These are phyloP conservation scores for Platyrinchus mystaceus DNA, from an alignment of 2,797 vertebrate genomes.

Conservation along the genomic window DNA sequence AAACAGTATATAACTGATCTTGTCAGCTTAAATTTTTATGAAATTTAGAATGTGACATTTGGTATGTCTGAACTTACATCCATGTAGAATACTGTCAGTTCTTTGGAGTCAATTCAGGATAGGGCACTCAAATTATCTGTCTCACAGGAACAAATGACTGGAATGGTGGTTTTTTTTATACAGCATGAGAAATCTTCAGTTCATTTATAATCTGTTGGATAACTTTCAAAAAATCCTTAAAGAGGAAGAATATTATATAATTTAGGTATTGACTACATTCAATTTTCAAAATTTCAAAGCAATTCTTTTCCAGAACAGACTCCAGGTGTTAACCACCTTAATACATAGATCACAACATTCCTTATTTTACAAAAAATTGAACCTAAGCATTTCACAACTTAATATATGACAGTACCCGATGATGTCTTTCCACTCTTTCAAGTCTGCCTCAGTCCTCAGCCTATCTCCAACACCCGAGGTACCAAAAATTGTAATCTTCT, in stretches of 20 bases:
- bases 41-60: neutral
- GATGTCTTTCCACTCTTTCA: no score
- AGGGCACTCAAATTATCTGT: neutral
- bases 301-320: neutral
- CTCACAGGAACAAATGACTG: neutral
- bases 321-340: neutral
- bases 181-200: neutral
- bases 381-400: neutral
- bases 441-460: no score
- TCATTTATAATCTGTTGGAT: neutral
- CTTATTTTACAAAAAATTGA: neutral
- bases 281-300: neutral
- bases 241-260: neutral
- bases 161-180: neutral
- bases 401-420: neutral
- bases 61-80: neutral
- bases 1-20: neutral
- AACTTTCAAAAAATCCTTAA: neutral
- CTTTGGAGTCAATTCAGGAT: neutral
- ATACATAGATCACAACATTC: neutral
- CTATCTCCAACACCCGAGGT: no score
- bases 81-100: neutral
- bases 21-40: neutral
- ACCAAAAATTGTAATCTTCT: neutral
- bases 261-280: neutral